Evolutionary conservation across 2,113 vertebrate species (phyloP), one percentile per base, ranked within the genome.

Genomic region (Pseudonaja textilis): DNA sequence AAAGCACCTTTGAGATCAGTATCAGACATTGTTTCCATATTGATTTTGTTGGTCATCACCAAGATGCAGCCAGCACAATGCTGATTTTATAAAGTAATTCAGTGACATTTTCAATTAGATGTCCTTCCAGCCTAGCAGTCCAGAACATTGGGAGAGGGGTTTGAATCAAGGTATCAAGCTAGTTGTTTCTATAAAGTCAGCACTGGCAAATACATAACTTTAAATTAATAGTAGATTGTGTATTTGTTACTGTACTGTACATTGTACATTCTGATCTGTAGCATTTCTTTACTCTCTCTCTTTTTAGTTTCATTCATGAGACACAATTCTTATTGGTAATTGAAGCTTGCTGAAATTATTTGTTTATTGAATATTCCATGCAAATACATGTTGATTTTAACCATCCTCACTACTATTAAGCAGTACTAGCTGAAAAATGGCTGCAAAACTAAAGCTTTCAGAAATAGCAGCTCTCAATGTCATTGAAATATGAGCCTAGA

Each of bases 361-460:
- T 45, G 45, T 22, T 25, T 22, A 20, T 18, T 50, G 26, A 8
- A 26, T 69, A 88, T 61, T 69, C n/a, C n/a, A 88, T 88, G 14
- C 52, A n/a, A 52, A 54, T 61, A 74, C 18, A n/a, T 57, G 11
- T 55, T 81, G 5, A 87, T 61, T 29, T 87, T 45, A 86, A 29
- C 26, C 26, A 59, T 59, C 54, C 1, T 34, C 4, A 29, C 18
- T 59, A 23, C 20, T 20, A 47, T 69, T 54, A 87, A 59, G 18
- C 11, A 88, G 12, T 88, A 26, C 8, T 42, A 57, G 22, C 39
- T 57, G 25, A 10, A 56, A 85, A 34, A 94, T 93, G 90, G 52
- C 20, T 55, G 14, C 42, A 56, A 59, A 95, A 92, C 25, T 52
- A 88, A 74, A 86, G 59, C 54, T 56, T 1, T 92, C 45, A 92